Base-by-base conservation (phyloP, 2,113 vertebrate genomes). In the Ovis aries region DNA sequence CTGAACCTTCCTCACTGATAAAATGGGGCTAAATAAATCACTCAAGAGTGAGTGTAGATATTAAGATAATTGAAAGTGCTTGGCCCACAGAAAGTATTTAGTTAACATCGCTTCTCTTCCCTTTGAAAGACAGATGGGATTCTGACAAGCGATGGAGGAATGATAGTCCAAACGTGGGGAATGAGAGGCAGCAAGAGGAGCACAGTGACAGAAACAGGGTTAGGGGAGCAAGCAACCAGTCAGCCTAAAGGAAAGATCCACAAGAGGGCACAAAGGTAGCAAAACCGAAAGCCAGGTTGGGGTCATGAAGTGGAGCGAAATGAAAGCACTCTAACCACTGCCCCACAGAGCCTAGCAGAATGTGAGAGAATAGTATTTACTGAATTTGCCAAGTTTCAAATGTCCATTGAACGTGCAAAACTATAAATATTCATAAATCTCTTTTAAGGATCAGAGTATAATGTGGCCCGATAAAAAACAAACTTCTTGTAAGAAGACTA, bases 371-470 rank as follows among this genome's bases (percentile, higher is more conserved):
- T n/a, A 93, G 71, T 52, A 90, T 83, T 88, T 78, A 83, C 95
- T 88, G 60, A 96, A 91, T 83, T 52, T 92, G n/a, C 92, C 94
- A 86, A 96, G 95, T 94, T 89, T 84, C 80, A 97, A 95, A 87
- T 92, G 71, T 67, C 96, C 91, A 71, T 21, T 94, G 82, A 93
- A 95, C 6, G 40, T 94, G 14, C 25, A 96, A 90, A 97, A 78
- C 85, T 97, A 40, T 60, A 90, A 94, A 83, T 78, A 93, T 57
- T 96, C 86, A 87, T 45, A 87, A 82, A 82, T 94, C 86, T 96
- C 71, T 96, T 86, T 78, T 94, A 91, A 95, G 59, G 60, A 94
- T 83, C 80, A 96, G 81, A 96, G 85, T 87, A 57, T 88, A 97
- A 83, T 0, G 11, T 92, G 55, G 85, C 91, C 93, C 85, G 88